Evolutionary conservation across 2,888 invertebrate species (phyloP), one percentile per base, ranked within the genome.

Genomic region (Napeogenes sylphis): DNA sequence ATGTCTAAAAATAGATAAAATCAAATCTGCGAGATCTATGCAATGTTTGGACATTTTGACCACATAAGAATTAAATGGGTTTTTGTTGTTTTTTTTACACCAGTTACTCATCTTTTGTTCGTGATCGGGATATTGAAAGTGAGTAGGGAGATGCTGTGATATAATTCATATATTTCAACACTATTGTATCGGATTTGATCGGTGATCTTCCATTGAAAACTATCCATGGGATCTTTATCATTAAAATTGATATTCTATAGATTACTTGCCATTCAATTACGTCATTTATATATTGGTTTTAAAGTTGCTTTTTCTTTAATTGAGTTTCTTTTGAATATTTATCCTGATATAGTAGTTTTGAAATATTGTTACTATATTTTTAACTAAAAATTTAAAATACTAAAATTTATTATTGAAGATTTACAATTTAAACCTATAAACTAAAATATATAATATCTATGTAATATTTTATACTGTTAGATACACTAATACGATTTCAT

Each of bases 91-190:
- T 21, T 66, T 67, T 82, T 66, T 79, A 79, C 73, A 70, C 72
- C 71, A 74, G 73, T 72, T 71, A 73, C 70, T 73, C 77, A 75
- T 58, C 74, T 71, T 70, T 73, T 70, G 68, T 75, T 65, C 56
- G 54, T 63, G 65, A 71, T 75, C 77, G 71, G 73, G 75, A 76
- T 74, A 67, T 68, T 68, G 64, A 68, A 69, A 68, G 61, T 65
- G 62, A 59, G 64, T 66, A 64, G 59, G 63, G 60, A 55, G 72
- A 74, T 73, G 73, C 78, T 82, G 63, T 69, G 85, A 86, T 87
- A 86, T 72, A 75, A 83, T 86, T 83, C 80, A 80, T 72, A 70
- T 72, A 76, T 83, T 80, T 83, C 79, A 78, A 76, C 75, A 75
- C 77, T 64, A 79, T 85, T 85, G 80, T 85, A 76, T 72, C 68